Evolutionary conservation across 2,888 invertebrate genomes (phyloP).

Genomic region (Synanthedon vespiformis): DNA sequence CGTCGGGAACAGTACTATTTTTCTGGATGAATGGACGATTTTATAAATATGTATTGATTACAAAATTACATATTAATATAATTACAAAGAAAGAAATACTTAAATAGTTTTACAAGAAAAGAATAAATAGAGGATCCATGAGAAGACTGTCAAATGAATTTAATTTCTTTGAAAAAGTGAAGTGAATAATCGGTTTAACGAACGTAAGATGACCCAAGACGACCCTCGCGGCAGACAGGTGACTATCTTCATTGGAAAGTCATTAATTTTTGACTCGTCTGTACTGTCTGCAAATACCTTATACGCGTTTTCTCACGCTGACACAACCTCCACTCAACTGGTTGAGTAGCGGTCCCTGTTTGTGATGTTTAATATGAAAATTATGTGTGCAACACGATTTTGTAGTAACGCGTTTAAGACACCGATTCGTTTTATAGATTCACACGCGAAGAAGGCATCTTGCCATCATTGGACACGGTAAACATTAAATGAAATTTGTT

Average conservation of each 20-base stretch:
- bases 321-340: slow-evolving; percentile 4
- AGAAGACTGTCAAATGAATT: too few species aligned
- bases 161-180: too few species aligned
- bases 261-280: slow-evolving; percentile 23
- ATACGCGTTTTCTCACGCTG: slow-evolving; percentile 19
- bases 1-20: too few species aligned
- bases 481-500: background rate
- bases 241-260: slow-evolving; percentile 24
- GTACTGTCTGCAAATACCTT: slow-evolving; percentile 8
- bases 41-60: too few species aligned
- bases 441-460: background rate
- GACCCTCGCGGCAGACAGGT: slow-evolving; percentile 21
- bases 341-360: slow-evolving; percentile 10
- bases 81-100: too few species aligned
- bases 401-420: background rate
- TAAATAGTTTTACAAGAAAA: too few species aligned
- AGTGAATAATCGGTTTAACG: slow-evolving; percentile 20
- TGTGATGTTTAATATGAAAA: slow-evolving; percentile 20
- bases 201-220: slow-evolving; percentile 24
- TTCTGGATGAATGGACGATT: too few species aligned
- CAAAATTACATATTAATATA: too few species aligned
- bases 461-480: background rate
- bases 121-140: too few species aligned
- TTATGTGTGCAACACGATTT: slow-evolving; percentile 13
- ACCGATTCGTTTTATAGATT: background rate